Base-by-base conservation (phyloP, 2,888 invertebrate species). In the Cecidostiba fungosa region DNA sequence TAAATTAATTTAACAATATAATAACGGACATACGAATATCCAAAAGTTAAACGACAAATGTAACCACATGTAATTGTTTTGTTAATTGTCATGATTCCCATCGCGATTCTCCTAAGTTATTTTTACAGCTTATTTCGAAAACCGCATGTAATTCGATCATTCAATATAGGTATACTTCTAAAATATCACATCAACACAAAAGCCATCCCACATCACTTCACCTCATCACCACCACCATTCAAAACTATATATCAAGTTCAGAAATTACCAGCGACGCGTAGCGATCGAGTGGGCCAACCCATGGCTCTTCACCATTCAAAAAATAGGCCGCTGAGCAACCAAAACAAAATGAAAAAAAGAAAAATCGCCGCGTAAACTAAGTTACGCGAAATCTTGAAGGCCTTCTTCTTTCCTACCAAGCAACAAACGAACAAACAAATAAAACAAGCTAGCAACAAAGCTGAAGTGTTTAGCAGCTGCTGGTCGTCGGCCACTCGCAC, bases 241-340 rank as follows among this genome's bases (percentile, higher is more conserved):
- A 32, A 47, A 32, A 50, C 50, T 3, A 50, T 14, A 50, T 50
- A 16, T 50, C 1, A 50, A 50, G 3, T 16, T 36, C 2, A 32
- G 14, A 19, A 74, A 47, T 86, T 86, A 86, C 85, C 85, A 80
- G 26, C 79, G 6, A 80, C n/a, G 26, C 47, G 69, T 5, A 69
- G n/a, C 59, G 66, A n/a, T 66, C 43, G 66, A 43, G 36, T 12
- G 16, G 54, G 5, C 16, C 47, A 6, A 54, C 47, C 43, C 77
- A 78, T 84, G 29, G 4, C n/a, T 77, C 77, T n/a, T 81, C 77
- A 83, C 81, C 81, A 86, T 77, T 77, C 66, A 43, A 84, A 14
- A 14, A 84, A 43, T n/a, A 86, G 70, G 36, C 83, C 80, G 69
- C 50, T 81, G 23, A 86, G 80, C 69, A 82, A 32, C 74, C 78